Conservation (phyloP, 2,113 vertebrate genomes). For the Gopherus evgoodei region DNA sequence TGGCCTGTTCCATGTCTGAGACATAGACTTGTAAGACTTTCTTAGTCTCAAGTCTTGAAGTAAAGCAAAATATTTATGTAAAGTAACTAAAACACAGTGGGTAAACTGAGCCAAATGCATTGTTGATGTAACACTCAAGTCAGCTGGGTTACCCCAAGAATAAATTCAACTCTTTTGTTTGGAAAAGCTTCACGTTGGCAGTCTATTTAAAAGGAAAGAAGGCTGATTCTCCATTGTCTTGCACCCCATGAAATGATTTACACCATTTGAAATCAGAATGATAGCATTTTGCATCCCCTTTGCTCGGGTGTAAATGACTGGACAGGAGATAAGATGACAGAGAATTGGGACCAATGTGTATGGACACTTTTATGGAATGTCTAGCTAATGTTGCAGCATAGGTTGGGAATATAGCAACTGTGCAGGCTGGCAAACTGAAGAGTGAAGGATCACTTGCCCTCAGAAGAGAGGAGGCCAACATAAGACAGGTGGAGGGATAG, state of each 20-base stretch:
- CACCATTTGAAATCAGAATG: background rate
- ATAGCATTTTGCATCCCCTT: background rate
- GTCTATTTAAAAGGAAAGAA: background rate
- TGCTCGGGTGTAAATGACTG: background rate
- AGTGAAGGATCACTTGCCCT: fast-evolving
- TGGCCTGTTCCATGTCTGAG: no score
- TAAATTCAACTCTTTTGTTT: background rate
- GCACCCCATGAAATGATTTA: background rate
- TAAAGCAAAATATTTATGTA: background rate
- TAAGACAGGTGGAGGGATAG: background rate
- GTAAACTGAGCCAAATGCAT: background rate
- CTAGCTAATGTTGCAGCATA: background rate
- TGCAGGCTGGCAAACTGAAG: background rate
- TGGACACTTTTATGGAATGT: fast-evolving
- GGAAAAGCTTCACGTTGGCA: background rate
- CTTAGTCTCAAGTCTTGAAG: background rate
- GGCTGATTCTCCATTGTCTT: background rate
- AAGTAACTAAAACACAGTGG: background rate
- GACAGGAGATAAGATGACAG: fast-evolving
- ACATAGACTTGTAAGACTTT: no score
- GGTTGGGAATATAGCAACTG: background rate
- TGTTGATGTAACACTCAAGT: background rate
- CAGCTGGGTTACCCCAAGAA: background rate
- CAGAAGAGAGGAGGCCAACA: background rate
- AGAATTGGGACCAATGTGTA: background rate